These are phyloP conservation scores for Paradoxurus hermaphroditus DNA, from an alignment of 2,113 vertebrate species.

Conservation along the genomic window DNA sequence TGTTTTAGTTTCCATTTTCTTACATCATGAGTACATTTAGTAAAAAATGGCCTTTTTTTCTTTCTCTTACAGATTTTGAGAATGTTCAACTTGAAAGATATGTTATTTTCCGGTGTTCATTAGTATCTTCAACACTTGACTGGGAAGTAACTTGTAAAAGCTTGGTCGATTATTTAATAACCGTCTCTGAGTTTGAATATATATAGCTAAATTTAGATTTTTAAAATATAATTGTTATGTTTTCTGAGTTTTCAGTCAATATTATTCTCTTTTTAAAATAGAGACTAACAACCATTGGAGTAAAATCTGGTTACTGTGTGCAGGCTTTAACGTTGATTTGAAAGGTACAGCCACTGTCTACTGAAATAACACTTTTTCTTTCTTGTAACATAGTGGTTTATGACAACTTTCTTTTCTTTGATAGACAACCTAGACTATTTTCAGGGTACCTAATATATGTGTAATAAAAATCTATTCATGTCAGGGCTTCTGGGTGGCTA, in stretches of 20 bases:
- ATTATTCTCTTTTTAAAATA: not conserved
- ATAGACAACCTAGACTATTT: not conserved
- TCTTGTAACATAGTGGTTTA: not conserved
- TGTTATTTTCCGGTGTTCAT: not conserved
- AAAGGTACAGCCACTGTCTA: not conserved
- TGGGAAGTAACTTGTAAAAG: not conserved
- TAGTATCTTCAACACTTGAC: not conserved
- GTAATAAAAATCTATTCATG: constrained; percentile 26
- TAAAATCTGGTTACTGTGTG: not conserved
- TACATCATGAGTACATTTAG: not conserved
- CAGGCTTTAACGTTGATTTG: not conserved
- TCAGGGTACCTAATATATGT: not conserved
- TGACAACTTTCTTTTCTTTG: constrained; percentile 39
- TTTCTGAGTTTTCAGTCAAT: not conserved
- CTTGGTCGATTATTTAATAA: not conserved
- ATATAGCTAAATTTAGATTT: not conserved
- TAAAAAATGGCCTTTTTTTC: not conserved
- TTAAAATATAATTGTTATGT: not conserved
- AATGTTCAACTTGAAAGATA: not conserved
- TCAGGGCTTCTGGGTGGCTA: no score
- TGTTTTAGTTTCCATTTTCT: not conserved
- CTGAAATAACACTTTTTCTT: constrained; percentile 23
- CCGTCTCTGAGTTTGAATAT: not conserved
- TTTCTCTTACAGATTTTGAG: not conserved
- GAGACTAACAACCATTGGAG: not conserved